Base-by-base conservation (phyloP, 2,888 invertebrate genomes). In the Caenorhabditis sp. region DNA sequence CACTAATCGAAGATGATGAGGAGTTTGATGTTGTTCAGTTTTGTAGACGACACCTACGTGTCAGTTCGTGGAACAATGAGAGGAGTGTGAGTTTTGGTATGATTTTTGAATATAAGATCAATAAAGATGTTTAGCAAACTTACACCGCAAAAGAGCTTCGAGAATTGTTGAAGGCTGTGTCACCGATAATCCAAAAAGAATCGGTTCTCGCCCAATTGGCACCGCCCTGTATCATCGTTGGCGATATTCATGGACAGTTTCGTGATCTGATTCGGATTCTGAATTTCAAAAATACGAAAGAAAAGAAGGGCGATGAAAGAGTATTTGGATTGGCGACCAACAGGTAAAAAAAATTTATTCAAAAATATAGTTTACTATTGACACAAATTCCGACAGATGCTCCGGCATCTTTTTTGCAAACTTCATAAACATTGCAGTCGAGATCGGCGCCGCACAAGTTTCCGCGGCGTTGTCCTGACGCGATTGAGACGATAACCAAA, bases 241-340 rank as follows among this genome's bases (percentile, higher is more conserved):
- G 74, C n/a, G 74, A 74, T 54, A 69, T 74, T 26, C 74, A 74
- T 58, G 74, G 74, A 37, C 69, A 74, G 23, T 74, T 51, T 31
- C 12, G 19, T 2, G 74, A 74, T 37, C 63, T 74, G 14, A 49
- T 74, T 0, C 59, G 74, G 36, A 63, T 74, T 36, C 31, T 73
- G 10, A 73, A 66, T 36, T 57, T 61, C 8, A 23, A 53, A 8
- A 3, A 19, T 19, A 10, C 5, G 53, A 10, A 31, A 31, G 31
- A 31, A 31, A 31, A 31, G 10, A 6, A 10, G 5, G 31, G 31
- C 5, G 31, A 31, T 4, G 31, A 31, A 31, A 31, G 31, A 31
- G 31, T 31, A 4, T 31, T 31, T 31, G n/a, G n/a, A n/a, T n/a
- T n/a, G n/a, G n/a, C n/a, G n/a, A 31, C 31, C 10, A 31, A 31